These are phyloP conservation scores for Xenopus tropicalis DNA, from an alignment of 2,113 vertebrate genomes.

Conservation along the genomic window UCB_Xtro_10.0 CM004452.2:12644001-12644500, in stretches of 20 bases:
- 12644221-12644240: not conserved
- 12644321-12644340: constrained; percentile 14
- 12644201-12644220: not conserved
- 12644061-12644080: too few relatives aligned
- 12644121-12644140: not conserved
- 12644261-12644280: not conserved
- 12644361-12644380: not conserved
- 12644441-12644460: too few relatives aligned
- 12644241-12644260: not conserved
- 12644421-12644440: too few relatives aligned
- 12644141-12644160: constrained; percentile 8
- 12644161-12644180: constrained; percentile 15
- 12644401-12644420: too few relatives aligned
- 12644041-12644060: too few relatives aligned
- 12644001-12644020: too few relatives aligned
- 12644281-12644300: constrained; percentile 20
- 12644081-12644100: too few relatives aligned
- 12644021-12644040: too few relatives aligned
- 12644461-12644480: too few relatives aligned
- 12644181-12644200: constrained; percentile 6
- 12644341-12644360: constrained; percentile 26
- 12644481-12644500: too few relatives aligned
- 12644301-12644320: constrained; percentile 35
- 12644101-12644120: too few relatives aligned
- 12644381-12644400: not conserved